phyloP scores from a whole-genome alignment of 2,797 vertebrate species.

The Oreonectes daqikongensis region DNA sequence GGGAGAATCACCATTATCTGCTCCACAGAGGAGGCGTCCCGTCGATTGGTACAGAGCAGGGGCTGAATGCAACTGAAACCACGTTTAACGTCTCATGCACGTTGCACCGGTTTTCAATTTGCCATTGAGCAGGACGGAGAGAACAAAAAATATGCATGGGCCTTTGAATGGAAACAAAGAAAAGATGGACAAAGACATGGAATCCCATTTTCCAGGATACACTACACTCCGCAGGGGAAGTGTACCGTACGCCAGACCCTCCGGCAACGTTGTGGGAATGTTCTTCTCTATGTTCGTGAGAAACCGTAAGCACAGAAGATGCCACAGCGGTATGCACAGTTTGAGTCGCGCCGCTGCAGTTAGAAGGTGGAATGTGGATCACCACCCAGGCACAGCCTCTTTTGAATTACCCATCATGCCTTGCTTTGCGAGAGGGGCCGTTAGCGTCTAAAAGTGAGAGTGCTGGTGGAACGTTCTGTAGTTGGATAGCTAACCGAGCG shows the following conservation, averaged over 20 bases:
- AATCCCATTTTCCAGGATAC: constrained; percentile 50
- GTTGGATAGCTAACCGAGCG: constrained; percentile 68
- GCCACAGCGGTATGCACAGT: constrained; percentile 11
- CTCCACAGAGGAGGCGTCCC: constrained; percentile 56
- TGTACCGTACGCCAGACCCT: constrained; percentile 23
- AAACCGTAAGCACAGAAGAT: constrained; percentile 23
- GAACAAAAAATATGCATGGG: constrained; percentile 14
- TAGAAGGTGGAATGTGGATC: constrained; percentile 10
- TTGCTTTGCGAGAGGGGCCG: constrained; percentile 9
- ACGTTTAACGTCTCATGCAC: constrained; percentile 56
- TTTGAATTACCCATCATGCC: constrained; percentile 20
- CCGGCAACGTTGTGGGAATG: constrained; percentile 22
- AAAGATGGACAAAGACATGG: constrained; percentile 43
- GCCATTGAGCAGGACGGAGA: constrained; percentile 54
- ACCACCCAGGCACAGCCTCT: constrained; percentile 3
- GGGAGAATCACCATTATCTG: constrained; percentile 56
- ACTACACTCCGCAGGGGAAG: constrained; percentile 25
- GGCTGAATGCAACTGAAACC: constrained; percentile 58
- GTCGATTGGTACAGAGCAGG: constrained; percentile 51
- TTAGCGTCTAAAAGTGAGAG: constrained; percentile 81
- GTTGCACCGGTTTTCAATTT: constrained; percentile 60
- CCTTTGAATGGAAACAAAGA: constrained; percentile 46
- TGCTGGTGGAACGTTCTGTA: constrained; percentile 71
- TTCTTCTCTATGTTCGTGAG: constrained; percentile 22
- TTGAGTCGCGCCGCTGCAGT: constrained; percentile 22